Conservation (phyloP, 2,888 invertebrate genomes). For the Scaeva pyrastri region DNA sequence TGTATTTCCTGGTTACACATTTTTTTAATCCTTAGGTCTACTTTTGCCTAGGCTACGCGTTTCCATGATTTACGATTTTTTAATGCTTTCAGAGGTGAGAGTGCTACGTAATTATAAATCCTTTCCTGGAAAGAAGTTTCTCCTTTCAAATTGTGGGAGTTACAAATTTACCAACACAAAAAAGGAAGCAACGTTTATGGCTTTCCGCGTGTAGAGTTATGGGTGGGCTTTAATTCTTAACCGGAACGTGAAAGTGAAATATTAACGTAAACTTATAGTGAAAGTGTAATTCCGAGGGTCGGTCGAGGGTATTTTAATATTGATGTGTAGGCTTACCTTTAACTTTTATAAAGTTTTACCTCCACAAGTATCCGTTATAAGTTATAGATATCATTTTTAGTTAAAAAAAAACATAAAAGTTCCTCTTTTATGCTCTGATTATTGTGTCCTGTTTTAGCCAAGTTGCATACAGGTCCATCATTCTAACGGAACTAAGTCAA, state of each 20-base stretch:
- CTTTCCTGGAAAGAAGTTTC: constrained; percentile 38
- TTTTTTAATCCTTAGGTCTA: constrained; percentile 6
- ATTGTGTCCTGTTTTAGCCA: too few species aligned
- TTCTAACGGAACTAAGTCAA: not conserved
- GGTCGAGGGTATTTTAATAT: not conserved
- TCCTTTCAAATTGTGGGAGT: constrained; percentile 3
- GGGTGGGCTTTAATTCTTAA: constrained; percentile 54
- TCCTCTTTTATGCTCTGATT: too few species aligned
- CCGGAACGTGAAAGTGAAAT: constrained; percentile 43
- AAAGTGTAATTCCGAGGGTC: not conserved
- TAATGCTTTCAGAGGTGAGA: constrained; percentile 8
- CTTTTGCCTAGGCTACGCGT: constrained; percentile 45
- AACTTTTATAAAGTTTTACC: too few species aligned
- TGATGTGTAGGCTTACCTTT: too few species aligned
- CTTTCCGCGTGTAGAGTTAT: constrained; percentile 16
- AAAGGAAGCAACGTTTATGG: not conserved
- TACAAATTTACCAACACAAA: not conserved
- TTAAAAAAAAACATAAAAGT: too few species aligned
- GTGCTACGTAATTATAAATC: constrained; percentile 48
- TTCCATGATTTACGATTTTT: constrained; percentile 66
- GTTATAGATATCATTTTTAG: too few species aligned
- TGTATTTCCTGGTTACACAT: not conserved
- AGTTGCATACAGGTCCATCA: not conserved
- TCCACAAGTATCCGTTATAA: too few species aligned
- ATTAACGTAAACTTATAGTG: constrained; percentile 6